phyloP scores from a whole-genome alignment of 2,797 vertebrate genomes.

The Catostomus latipinnis region DNA sequence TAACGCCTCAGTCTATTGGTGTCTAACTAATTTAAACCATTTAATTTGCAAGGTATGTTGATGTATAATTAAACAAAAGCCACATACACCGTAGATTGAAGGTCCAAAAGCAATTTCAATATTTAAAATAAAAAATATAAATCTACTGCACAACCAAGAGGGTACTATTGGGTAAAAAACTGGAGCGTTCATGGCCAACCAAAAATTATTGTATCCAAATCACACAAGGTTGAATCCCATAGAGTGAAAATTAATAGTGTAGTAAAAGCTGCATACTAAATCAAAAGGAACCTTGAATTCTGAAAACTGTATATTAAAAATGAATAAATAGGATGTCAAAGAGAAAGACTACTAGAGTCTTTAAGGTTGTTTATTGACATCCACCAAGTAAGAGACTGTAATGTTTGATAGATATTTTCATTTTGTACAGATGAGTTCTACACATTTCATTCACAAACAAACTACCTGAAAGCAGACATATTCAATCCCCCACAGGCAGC shows the following conservation, averaged over 20 bases:
- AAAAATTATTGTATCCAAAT: background rate
- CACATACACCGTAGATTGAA: background rate
- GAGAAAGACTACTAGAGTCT: background rate
- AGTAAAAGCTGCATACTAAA: background rate
- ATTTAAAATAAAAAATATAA: background rate
- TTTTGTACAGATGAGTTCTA: background rate
- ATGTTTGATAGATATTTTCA: background rate
- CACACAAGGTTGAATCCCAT: background rate
- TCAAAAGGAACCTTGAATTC: background rate
- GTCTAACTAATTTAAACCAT: background rate
- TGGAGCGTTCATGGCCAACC: background rate
- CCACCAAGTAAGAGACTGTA: background rate
- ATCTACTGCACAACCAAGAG: slow-evolving; percentile 2
- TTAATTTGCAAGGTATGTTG: background rate
- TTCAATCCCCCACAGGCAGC: no score
- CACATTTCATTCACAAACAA: background rate
- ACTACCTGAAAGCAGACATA: background rate
- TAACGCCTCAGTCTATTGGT: no score
- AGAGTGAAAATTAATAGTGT: background rate
- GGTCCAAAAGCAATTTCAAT: background rate
- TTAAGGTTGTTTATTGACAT: background rate
- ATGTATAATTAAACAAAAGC: background rate
- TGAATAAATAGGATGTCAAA: background rate
- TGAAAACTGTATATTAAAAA: no score
- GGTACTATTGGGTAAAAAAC: slow-evolving; percentile 1